phyloP scores from a whole-genome alignment of 1,140 invertebrate species.

The Leptopilina clavipes region DNA sequence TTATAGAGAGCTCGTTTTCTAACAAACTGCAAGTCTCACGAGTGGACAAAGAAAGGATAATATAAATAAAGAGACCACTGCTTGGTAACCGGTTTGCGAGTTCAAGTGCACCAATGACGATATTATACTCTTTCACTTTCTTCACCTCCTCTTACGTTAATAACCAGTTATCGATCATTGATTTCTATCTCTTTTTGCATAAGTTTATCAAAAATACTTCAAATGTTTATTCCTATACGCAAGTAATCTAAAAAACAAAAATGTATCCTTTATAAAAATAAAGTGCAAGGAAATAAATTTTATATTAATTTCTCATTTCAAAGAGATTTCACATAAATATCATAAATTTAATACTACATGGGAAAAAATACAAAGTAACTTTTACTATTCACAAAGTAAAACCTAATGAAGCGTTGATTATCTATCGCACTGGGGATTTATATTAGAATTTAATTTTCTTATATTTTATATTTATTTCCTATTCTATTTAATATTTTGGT shows the following conservation, averaged over 20 bases:
- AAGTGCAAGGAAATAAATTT: no score
- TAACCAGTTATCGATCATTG: not conserved
- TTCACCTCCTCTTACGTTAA: not conserved
- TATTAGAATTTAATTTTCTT: no score
- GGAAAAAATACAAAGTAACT: no score
- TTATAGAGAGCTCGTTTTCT: not conserved
- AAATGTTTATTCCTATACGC: not conserved
- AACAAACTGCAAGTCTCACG: not conserved
- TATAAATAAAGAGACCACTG: conserved; percentile 17
- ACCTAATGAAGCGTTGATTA: no score
- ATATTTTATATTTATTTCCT: no score
- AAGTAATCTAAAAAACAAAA: not conserved
- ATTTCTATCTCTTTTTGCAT: not conserved
- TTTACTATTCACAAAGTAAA: no score
- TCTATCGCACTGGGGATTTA: no score
- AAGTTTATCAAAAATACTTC: not conserved
- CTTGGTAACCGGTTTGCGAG: conserved; percentile 1
- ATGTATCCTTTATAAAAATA: no score
- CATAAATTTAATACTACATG: no score
- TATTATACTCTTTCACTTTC: conserved; percentile 24
- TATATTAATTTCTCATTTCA: no score
- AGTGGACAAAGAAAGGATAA: not conserved
- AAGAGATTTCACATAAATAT: no score
- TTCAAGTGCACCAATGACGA: conserved; percentile 28
- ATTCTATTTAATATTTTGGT: no score